Evolutionary conservation across 2,113 vertebrate genomes (phyloP).

Genomic region (Melanostigma gelatinosum): DNA sequence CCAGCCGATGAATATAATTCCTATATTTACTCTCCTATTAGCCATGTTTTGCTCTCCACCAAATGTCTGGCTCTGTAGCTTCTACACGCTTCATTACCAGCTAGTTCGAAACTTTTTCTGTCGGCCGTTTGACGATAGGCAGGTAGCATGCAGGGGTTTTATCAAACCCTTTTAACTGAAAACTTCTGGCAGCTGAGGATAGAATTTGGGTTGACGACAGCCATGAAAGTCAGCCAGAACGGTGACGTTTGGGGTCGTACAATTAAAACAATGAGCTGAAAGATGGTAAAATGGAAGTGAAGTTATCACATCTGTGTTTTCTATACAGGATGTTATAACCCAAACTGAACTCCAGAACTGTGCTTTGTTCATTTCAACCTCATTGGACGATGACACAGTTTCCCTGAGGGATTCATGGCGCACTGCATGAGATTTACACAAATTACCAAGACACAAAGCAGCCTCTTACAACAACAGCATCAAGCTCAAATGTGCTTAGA

Average conservation of each 20-base stretch:
- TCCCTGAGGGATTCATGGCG: conserved; percentile 29
- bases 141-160: not conserved
- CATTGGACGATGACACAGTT: conserved; percentile 11
- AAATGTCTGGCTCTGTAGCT: too few relatives aligned
- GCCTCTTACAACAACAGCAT: conserved; percentile 35
- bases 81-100: too few relatives aligned
- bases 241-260: not conserved
- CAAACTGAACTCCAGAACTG: conserved; percentile 37
- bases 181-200: not conserved
- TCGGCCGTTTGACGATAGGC: too few relatives aligned
- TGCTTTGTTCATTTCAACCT: conserved; percentile 29
- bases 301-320: conserved; percentile 1
- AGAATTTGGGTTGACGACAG: not conserved
- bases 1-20: too few relatives aligned
- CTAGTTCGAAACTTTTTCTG: too few relatives aligned
- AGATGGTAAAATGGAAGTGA: not conserved
- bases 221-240: not conserved
- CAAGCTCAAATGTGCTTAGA: conserved; percentile 44
- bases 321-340: conserved; percentile 26
- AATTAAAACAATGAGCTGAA: not conserved
- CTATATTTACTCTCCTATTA: too few relatives aligned
- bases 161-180: too few relatives aligned
- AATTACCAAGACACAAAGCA: conserved; percentile 50
- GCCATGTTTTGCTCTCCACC: too few relatives aligned
- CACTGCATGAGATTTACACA: conserved; percentile 54